Evolutionary conservation across 2,888 invertebrate genomes (phyloP), one percentile per base, ranked within the genome.

Genomic region (Noctuana brunneofusca): DNA sequence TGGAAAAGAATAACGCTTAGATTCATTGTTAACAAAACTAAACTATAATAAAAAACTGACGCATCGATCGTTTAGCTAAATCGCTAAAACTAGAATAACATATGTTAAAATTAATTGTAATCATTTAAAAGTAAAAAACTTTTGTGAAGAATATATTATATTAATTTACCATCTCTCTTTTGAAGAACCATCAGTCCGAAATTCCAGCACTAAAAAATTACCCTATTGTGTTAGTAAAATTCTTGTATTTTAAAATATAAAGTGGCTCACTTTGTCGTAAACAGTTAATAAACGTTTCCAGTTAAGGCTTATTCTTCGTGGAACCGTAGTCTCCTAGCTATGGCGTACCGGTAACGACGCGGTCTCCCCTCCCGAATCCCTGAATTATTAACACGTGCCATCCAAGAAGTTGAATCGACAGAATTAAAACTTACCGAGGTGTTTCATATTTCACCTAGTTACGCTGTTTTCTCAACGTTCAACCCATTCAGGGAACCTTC

Each of bases 381-480:
- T 88, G 83, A 87, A 89, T 88, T 87, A 87, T 88, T 88, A 83
- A 88, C 81, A 78, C 75, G 71, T 76, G 84, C 84, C 83, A 87
- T 88, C 84, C 79, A 76, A 81, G 81, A 83, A 87, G 81, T 87
- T 86, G 84, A 84, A 87, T 86, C 83, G 83, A 82, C 86, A 80
- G 81, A 86, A 88, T 87, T 88, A 87, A 87, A 87, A 88, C 84
- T 86, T 84, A 80, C 81, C 74, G 67, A 80, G 77, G 79, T 84
- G 79, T 82, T 86, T 84, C 83, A 87, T 85, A 86, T 83, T 86
- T 86, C 82, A 84, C 80, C 75, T 75, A 78, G 75, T 81, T 77
- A 77, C 68, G 71, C 68, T 74, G 69, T 73, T 73, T 62, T 68
- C 67, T 58, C 68, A 64, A 66, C 63, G 66, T 66, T 68, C 66